Percentiles rank a stretch among this genome's conserved stretches.
Conservation (phyloP, 2,888 invertebrate species). For the Metacarcinus magister region DNA sequence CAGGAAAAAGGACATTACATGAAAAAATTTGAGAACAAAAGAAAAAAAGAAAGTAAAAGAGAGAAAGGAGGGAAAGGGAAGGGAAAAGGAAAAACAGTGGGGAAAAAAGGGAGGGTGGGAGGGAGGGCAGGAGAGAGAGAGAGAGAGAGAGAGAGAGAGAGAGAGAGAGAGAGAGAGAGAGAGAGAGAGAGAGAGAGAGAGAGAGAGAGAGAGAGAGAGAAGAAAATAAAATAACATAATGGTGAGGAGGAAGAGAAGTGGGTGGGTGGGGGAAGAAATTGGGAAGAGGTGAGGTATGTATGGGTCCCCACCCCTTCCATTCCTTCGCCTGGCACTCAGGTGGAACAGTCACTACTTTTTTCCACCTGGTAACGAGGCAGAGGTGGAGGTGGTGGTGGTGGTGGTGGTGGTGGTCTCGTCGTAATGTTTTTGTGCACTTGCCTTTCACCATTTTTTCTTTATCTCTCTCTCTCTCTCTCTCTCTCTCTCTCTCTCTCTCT, state of each 20-base stretch:
- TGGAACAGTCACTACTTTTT: neutral
- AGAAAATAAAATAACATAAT: no score
- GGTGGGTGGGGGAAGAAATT: no score
- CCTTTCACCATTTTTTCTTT: neutral
- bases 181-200: neutral
- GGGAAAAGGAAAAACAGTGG: neutral
- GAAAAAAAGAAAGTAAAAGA: neutral
- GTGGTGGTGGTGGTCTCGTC: neutral
- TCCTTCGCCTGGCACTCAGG: neutral
- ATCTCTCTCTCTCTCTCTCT: neutral
- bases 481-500: neutral
- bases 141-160: neutral
- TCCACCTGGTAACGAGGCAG: neutral
- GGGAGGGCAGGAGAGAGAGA: neutral
- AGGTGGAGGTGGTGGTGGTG: neutral
- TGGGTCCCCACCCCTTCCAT: neutral
- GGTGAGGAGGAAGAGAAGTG: no score
- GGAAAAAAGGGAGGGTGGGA: neutral
- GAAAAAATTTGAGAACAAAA: neutral
- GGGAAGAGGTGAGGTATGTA: neutral
- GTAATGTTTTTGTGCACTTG: neutral
- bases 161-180: constrained; percentile 29
- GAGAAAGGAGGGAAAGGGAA: neutral
- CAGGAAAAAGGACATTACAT: neutral
- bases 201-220: neutral